Conservation (phyloP, 2,797 vertebrate genomes). For the Odontamblyopus lacepedii region DNA sequence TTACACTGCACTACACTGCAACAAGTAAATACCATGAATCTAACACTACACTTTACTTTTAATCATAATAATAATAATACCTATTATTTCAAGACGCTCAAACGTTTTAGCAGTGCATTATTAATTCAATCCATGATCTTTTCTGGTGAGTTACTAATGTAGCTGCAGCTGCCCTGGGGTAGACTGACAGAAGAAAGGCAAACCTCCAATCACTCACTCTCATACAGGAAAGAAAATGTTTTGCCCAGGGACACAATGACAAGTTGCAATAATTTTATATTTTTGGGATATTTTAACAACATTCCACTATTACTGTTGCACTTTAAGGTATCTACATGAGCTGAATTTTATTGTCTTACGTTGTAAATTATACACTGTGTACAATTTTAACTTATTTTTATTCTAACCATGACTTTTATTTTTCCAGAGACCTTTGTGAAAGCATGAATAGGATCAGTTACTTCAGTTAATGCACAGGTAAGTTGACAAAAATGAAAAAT, state of each 20-base stretch:
- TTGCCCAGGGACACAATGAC: no score
- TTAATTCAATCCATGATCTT: neutral
- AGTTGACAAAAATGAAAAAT: neutral
- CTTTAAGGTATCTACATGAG: neutral
- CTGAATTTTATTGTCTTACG: no score
- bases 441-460: neutral
- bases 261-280: neutral
- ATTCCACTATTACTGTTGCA: neutral
- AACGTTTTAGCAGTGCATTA: neutral
- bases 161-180: neutral
- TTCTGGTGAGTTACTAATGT: neutral
- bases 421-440: neutral
- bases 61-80: no score
- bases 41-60: no score
- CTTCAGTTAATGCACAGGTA: neutral
- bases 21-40: neutral
- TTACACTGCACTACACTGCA: no score
- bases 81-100: neutral
- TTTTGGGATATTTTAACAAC: neutral
- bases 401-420: neutral
- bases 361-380: neutral
- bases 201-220: neutral
- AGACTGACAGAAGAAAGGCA: neutral
- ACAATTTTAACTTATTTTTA: neutral
- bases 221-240: neutral